Conservation (phyloP, 2,888 invertebrate species). For the Dynastes grantii region DNA sequence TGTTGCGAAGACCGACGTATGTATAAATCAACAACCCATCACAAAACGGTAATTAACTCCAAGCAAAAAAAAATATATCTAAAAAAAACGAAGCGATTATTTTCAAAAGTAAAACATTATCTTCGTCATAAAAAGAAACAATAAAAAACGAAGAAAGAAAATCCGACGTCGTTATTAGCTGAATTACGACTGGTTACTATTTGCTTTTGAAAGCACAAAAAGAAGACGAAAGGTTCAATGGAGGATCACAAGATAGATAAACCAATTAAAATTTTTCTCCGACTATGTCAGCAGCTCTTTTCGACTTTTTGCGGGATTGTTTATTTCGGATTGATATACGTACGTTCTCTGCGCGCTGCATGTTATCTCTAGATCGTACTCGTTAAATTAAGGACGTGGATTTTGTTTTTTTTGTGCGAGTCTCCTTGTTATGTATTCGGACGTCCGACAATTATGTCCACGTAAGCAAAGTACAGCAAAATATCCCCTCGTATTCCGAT, state of each 20-base stretch:
- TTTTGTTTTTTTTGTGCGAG: not conserved
- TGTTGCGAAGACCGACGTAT: too few relatives aligned
- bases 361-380: not conserved
- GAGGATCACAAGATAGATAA: conserved; percentile 25
- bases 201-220: not conserved
- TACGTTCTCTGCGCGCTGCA: not conserved
- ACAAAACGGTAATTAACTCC: not conserved
- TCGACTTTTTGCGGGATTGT: conserved; percentile 29
- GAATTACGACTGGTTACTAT: not conserved
- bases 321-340: conserved; percentile 15
- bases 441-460: conserved; percentile 1
- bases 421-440: not conserved
- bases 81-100: not conserved
- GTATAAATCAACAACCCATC: too few relatives aligned
- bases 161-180: conserved; percentile 8
- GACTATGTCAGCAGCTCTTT: conserved; percentile 14
- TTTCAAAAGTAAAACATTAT: not conserved
- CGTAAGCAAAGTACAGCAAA: not conserved
- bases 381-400: not conserved
- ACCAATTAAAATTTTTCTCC: conserved; percentile 36
- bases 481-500: not conserved
- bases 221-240: not conserved
- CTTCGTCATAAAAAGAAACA: too few relatives aligned
- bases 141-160: not conserved
- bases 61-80: not conserved